Percentiles rank a stretch among this genome's conserved stretches.
These are phyloP conservation scores for Eubasilissa regina DNA, from an alignment of 1,140 invertebrate genomes.

Conservation along the genomic window DNA sequence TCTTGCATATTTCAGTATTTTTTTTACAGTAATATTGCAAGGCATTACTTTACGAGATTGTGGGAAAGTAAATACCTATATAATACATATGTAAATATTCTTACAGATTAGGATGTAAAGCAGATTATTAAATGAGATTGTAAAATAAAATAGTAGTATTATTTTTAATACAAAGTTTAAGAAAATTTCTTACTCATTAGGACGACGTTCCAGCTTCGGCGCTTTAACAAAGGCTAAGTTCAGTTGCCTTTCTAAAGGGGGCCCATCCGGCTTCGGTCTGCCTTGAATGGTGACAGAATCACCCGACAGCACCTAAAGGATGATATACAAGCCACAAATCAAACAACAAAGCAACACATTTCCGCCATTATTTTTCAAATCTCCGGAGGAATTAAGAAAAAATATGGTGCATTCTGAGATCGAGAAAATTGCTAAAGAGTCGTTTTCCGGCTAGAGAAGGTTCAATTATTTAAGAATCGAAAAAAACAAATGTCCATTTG, in stretches of 20 bases:
- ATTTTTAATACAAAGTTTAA: neutral
- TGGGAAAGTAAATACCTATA: conserved; percentile 1
- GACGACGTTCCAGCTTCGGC: conserved; percentile 89
- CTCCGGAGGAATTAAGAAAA: neutral
- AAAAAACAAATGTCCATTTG: neutral
- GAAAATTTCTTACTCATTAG: conserved; percentile 68
- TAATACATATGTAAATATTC: neutral
- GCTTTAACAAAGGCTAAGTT: conserved; percentile 92
- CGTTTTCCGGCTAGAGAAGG: neutral
- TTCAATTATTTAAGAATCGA: neutral
- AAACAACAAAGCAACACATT: neutral
- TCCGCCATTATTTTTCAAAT: neutral
- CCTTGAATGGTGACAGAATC: conserved; percentile 92
- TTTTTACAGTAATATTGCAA: conserved; percentile 34
- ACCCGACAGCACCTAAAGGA: conserved; percentile 86
- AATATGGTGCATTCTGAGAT: neutral
- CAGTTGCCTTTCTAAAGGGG: conserved; percentile 92
- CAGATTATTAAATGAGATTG: neutral
- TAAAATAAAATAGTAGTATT: neutral
- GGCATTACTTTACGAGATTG: conserved; percentile 25
- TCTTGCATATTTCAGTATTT: too few relatives aligned
- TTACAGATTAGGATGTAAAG: neutral
- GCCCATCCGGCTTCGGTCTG: conserved; percentile 81
- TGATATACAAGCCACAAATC: conserved; percentile 4
- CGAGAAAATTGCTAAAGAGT: neutral